Evolutionary conservation across 2,888 invertebrate genomes (phyloP), one percentile per base, ranked within the genome.

Genomic region (Eristalis intricaria): DNA sequence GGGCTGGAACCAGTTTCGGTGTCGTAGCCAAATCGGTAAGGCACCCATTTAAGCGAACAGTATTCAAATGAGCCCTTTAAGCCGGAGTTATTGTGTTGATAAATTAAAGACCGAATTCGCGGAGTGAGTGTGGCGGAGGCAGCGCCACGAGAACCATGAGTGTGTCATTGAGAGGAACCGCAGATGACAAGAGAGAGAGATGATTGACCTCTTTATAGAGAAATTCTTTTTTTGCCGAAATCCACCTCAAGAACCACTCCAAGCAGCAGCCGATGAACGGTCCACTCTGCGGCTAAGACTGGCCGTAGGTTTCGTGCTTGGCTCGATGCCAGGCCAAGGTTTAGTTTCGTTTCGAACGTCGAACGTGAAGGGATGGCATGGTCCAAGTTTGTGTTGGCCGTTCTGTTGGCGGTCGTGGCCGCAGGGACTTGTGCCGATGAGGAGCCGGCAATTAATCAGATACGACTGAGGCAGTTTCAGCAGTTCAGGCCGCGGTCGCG

Each of bases 291-390:
- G 43, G 29, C 50, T 5, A n/a, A 50, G 56, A 29, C 29, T 7
- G 13, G 29, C 35, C 23, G 74, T 35, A 76, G 76, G 68, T 76
- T 76, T 76, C 76, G 19, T 68, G 19, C 1, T 66, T 26, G 66
- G 60, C 22, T 29, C 19, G 15, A n/a, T 13, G 7, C 5, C 15
- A 13, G n/a, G n/a, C 26, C 40, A 43, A 68, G 15, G 19, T 43
- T 76, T 68, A 76, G 76, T 76, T 60, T 68, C 40, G 29, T 35
- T 43, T 69, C 23, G 50, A n/a, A 7, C 77, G 32, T 68, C 32
- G 50, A 32, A 22, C 63, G 74, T 15, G 65, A 40, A 40, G 74
- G 35, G 63, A 81, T 81, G 80, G 73, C 40, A 15, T 77, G 40
- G 77, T 35, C 15, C n/a, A 65, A 26, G 15, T 13, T 74, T 23